Evolutionary conservation across 2,113 vertebrate genomes (phyloP).

Genomic region (Spea bombifrons): DNA sequence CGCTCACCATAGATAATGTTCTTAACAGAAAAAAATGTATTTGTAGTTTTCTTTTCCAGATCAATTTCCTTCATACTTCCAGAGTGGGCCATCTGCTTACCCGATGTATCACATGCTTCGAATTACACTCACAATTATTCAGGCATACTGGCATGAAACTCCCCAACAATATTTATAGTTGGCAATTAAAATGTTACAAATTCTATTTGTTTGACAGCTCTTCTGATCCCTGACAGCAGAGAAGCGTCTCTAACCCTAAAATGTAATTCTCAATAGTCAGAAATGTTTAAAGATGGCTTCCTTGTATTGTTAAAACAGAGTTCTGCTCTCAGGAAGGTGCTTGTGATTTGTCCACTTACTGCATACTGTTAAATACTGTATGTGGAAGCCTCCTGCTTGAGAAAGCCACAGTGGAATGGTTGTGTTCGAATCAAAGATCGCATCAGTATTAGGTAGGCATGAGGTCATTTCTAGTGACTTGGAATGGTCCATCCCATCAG

Average conservation of each 20-base stretch:
- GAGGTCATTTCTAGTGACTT: too few relatives aligned
- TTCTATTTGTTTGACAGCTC: constrained; percentile 29
- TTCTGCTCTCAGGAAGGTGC: too few relatives aligned
- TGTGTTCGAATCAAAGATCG: too few relatives aligned
- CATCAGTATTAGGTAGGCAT: too few relatives aligned
- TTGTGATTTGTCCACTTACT: too few relatives aligned
- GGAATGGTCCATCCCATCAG: too few relatives aligned
- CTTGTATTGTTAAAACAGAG: too few relatives aligned
- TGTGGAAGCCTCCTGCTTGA: too few relatives aligned
- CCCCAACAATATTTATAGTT: constrained; percentile 30
- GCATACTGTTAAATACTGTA: too few relatives aligned
- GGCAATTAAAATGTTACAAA: constrained; percentile 34
- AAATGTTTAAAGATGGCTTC: too few relatives aligned
- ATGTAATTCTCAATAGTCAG: too few relatives aligned
- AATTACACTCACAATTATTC: constrained; percentile 27
- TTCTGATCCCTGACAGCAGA: constrained; percentile 14
- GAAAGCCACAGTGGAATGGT: too few relatives aligned
- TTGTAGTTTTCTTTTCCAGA: neutral
- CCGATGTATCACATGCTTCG: constrained; percentile 18
- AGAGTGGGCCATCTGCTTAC: constrained; percentile 28
- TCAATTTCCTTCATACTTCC: constrained; percentile 15
- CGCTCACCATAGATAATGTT: neutral
- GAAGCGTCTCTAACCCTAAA: neutral
- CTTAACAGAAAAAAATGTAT: constrained; percentile 10
- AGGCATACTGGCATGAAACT: constrained; percentile 26